A percentile compares a stretch with the other conserved stretches of the same genome.
Evolutionary conservation across 2,888 invertebrate genomes (phyloP).

Genomic region (Heteromyza rotundicornis): DNA sequence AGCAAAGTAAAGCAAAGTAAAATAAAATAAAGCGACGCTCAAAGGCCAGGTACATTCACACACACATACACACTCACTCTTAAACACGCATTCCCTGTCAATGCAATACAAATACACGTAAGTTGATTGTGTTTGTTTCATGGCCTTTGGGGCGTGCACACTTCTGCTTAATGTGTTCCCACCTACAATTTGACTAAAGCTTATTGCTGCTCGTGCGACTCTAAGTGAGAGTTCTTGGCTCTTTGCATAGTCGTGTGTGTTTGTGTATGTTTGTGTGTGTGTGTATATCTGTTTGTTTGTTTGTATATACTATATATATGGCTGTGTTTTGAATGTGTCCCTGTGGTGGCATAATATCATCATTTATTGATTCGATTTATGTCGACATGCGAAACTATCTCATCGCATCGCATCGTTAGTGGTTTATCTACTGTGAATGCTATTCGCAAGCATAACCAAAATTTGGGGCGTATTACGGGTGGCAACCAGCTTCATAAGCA

Average conservation of each 20-base stretch:
- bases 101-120: background rate
- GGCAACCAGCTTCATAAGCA: too few species aligned
- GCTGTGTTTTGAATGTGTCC: conserved; percentile 48
- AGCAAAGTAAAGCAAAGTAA: background rate
- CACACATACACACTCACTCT: background rate
- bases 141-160: conserved; percentile 45
- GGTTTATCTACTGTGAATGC: conserved; percentile 7
- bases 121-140: background rate
- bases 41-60: background rate
- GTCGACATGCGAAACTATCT: conserved; percentile 52
- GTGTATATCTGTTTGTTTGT: background rate
- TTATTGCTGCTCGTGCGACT: too few species aligned
- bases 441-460: background rate
- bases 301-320: background rate
- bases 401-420: conserved; percentile 26
- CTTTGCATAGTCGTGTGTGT: background rate
- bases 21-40: too few species aligned
- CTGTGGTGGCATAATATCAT: conserved; percentile 57
- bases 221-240: too few species aligned
- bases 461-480: background rate
- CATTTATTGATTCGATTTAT: conserved; percentile 60
- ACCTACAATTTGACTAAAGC: conserved; percentile 45
- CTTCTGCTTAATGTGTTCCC: conserved; percentile 55
- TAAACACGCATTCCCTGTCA: background rate
- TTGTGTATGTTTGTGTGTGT: background rate